Evolutionary conservation across 1,140 invertebrate genomes (phyloP).

Genomic region (Pseudoatta argentina): DNA sequence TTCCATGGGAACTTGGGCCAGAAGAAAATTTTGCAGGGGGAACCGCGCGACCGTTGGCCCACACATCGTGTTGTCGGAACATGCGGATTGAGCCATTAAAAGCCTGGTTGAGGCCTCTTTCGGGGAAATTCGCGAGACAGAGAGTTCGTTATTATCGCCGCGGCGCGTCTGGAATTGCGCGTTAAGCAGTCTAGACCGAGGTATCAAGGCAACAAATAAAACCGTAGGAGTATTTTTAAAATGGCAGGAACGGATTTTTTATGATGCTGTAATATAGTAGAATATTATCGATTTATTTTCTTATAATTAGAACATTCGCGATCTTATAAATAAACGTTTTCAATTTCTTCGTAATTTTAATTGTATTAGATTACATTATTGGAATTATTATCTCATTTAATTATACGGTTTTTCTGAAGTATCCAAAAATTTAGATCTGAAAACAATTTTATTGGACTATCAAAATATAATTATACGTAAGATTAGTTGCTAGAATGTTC

Average conservation of each 20-base stretch:
- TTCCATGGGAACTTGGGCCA: conserved; percentile 65
- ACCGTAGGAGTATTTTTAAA: conserved; percentile 30
- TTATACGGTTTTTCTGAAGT: no score
- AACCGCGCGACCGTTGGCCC: conserved; percentile 71
- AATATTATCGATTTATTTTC: background rate
- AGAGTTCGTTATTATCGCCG: conserved; percentile 64
- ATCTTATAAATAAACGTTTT: background rate
- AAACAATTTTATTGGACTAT: no score
- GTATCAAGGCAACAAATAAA: background rate
- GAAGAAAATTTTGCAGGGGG: conserved; percentile 75
- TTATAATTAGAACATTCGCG: background rate
- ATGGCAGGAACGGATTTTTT: background rate
- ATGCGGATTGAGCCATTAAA: conserved; percentile 82
- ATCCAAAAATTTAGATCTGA: no score
- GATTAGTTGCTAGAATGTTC: no score
- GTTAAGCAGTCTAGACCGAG: conserved; percentile 19
- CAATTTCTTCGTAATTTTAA: background rate
- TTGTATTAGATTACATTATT: background rate
- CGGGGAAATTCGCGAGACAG: conserved; percentile 72
- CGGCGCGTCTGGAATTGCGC: conserved; percentile 3
- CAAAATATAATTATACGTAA: no score
- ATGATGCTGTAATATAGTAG: background rate
- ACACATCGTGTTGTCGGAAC: conserved; percentile 81
- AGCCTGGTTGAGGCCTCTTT: conserved; percentile 65
- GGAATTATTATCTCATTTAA: conserved; percentile 1